These are phyloP conservation scores for Thalassophryne amazonica DNA, from an alignment of 2,797 vertebrate species.

Conservation along the genomic window DNA sequence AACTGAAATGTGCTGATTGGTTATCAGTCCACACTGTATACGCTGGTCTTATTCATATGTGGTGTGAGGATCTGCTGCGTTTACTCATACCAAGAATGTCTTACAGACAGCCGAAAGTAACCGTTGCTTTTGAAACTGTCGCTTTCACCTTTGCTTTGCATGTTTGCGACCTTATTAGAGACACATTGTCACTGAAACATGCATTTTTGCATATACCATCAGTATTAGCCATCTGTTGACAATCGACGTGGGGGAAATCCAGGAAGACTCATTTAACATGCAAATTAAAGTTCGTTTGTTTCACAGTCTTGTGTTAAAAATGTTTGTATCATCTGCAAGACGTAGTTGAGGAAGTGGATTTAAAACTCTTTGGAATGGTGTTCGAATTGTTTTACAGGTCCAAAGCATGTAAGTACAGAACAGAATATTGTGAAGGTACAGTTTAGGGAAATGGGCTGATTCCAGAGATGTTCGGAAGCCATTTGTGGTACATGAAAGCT, in stretches of 20 bases:
- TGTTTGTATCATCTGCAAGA: conserved; percentile 21
- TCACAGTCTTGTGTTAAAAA: conserved; percentile 58
- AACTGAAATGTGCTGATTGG: conserved; percentile 58
- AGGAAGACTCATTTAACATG: conserved; percentile 39
- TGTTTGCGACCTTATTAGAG: conserved; percentile 45
- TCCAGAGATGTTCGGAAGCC: conserved; percentile 7
- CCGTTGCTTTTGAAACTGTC: conserved; percentile 77
- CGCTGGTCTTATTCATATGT: conserved; percentile 45
- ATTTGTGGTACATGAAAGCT: conserved; percentile 17
- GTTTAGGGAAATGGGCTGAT: conserved; percentile 16
- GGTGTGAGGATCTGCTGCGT: conserved; percentile 38
- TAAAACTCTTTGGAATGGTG: conserved; percentile 34
- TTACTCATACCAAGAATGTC: conserved; percentile 74
- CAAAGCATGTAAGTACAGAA: too few relatives aligned
- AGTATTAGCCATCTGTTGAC: conserved; percentile 72
- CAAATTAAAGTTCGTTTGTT: conserved; percentile 51
- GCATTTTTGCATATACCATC: conserved; percentile 63
- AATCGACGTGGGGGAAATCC: conserved; percentile 54
- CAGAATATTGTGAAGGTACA: conserved; percentile 25
- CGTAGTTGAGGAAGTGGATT: conserved; percentile 22
- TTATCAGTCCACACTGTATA: conserved; percentile 66
- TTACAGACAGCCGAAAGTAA: conserved; percentile 76
- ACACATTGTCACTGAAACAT: conserved; percentile 63
- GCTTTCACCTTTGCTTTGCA: conserved; percentile 44
- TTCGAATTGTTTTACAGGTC: too few relatives aligned